Evolutionary conservation across 2,888 invertebrate genomes (phyloP).

Genomic region (Hemicrepidius hirtus): DNA sequence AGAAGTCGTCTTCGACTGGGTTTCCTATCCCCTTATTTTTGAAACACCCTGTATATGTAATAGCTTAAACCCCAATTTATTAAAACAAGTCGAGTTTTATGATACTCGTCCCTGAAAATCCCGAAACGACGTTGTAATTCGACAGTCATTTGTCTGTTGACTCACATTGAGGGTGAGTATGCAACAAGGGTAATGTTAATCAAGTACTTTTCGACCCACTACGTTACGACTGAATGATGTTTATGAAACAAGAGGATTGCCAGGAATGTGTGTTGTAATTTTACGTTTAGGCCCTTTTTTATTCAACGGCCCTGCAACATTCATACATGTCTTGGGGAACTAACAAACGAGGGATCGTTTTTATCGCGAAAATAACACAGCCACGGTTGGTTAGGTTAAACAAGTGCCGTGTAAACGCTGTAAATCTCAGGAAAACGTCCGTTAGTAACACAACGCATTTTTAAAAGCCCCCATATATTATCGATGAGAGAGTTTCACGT

Average conservation of each 20-base stretch:
- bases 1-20: no score
- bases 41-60: not conserved
- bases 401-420: constrained; percentile 24
- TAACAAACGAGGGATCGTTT: constrained; percentile 40
- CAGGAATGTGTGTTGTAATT: constrained; percentile 30
- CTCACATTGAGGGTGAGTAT: constrained; percentile 49
- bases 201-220: constrained; percentile 36
- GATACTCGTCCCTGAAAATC: not conserved
- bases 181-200: constrained; percentile 43
- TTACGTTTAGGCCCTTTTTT: constrained; percentile 15
- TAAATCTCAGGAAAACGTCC: constrained; percentile 25
- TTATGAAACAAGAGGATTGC: constrained; percentile 24
- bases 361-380: constrained; percentile 33
- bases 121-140: constrained; percentile 45
- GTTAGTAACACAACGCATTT: constrained; percentile 24
- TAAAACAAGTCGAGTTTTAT: not conserved
- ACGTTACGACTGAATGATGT: constrained; percentile 23
- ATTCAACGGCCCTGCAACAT: not conserved
- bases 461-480: constrained; percentile 33
- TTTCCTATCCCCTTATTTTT: no score
- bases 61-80: not conserved
- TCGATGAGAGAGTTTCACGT: constrained; percentile 30
- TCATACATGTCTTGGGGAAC: constrained; percentile 14
- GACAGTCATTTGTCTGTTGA: constrained; percentile 56
- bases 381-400: constrained; percentile 24